Evolutionary conservation across 2,888 invertebrate genomes (phyloP).

Genomic region (Mythimna loreyi): DNA sequence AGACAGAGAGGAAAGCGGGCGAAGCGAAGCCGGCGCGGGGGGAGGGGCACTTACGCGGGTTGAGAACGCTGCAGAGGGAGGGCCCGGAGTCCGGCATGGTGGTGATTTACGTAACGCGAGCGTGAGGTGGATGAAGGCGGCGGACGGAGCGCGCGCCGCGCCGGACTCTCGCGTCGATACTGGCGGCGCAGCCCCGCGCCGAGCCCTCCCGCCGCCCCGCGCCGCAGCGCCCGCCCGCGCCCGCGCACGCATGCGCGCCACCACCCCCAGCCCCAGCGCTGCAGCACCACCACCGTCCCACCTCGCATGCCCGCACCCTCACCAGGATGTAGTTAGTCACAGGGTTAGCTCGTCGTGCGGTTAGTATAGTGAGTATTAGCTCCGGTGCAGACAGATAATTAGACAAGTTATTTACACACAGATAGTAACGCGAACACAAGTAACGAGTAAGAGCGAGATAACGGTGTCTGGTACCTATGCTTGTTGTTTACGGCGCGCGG

Average conservation of each 20-base stretch:
- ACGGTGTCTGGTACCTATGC: conserved; percentile 47
- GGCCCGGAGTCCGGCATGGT: conserved; percentile 87
- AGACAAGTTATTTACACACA: conserved; percentile 39
- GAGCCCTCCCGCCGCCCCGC: conserved; percentile 68
- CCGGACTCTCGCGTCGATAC: conserved; percentile 91
- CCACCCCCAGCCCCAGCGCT: conserved; percentile 47
- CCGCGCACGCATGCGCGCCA: conserved; percentile 59
- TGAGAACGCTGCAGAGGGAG: conserved; percentile 88
- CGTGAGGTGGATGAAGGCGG: conserved; percentile 75
- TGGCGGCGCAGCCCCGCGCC: conserved; percentile 82
- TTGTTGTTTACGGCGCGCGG: conserved; percentile 41
- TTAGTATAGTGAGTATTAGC: conserved; percentile 41
- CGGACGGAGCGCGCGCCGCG: conserved; percentile 88
- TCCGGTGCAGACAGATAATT: conserved; percentile 31
- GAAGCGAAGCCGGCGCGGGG: conserved; percentile 76
- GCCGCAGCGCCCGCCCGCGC: conserved; percentile 62
- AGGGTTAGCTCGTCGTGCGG: conserved; percentile 47
- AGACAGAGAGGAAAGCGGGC: conserved; percentile 80
- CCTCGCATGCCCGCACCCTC: conserved; percentile 39
- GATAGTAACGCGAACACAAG: conserved; percentile 34
- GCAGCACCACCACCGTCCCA: conserved; percentile 51
- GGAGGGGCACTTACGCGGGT: conserved; percentile 85
- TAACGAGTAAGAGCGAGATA: conserved; percentile 46
- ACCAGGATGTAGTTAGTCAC: conserved; percentile 41
- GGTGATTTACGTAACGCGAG: conserved; percentile 87